Evolutionary conservation across 2,113 vertebrate species (phyloP).

Genomic region (Megaleporinus macrocephalus): DNA sequence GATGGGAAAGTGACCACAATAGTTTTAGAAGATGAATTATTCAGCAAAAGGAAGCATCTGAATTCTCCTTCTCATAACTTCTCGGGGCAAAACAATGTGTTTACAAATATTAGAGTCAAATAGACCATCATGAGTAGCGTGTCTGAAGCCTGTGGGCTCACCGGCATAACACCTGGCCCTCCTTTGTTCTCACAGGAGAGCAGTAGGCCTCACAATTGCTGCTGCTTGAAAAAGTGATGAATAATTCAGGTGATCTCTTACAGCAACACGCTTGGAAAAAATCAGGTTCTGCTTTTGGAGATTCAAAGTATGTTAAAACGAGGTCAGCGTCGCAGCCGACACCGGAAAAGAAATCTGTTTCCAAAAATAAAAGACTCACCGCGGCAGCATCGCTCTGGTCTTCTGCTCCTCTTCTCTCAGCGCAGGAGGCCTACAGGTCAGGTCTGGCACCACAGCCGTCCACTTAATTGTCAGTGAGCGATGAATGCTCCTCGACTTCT

Average conservation of each 20-base stretch:
- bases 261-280: background rate
- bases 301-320: background rate
- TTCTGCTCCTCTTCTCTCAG: background rate
- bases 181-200: background rate
- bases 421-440: background rate
- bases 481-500: background rate
- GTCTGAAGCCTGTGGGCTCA: background rate
- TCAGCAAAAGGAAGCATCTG: background rate
- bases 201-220: background rate
- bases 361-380: background rate
- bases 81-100: background rate
- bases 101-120: no score
- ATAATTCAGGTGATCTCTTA: background rate
- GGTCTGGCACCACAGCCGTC: background rate
- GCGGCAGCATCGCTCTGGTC: background rate
- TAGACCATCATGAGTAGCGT: no score
- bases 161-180: background rate
- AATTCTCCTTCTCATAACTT: background rate
- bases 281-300: background rate
- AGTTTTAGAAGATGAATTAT: no score
- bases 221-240: background rate
- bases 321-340: background rate
- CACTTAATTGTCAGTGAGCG: background rate
- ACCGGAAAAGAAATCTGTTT: background rate
- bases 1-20: no score